Conservation (phyloP, 2,797 vertebrate species). For the Periophthalmus magnuspinnatus region DNA sequence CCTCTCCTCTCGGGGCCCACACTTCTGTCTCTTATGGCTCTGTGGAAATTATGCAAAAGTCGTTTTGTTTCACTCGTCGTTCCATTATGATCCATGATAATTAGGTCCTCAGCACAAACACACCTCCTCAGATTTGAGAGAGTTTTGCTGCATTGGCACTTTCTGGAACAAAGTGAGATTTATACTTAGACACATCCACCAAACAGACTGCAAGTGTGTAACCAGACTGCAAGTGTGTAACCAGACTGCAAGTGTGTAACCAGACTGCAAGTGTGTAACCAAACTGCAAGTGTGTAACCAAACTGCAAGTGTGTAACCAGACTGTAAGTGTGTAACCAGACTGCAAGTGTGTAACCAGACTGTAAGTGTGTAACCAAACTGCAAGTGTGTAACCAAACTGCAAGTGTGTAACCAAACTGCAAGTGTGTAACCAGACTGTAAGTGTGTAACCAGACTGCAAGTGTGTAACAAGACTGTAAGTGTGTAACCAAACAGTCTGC, state of each 20-base stretch:
- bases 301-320: no score
- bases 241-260: no score
- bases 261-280: background rate
- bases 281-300: no score
- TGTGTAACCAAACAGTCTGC: no score
- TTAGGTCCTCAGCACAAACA: constrained; percentile 56
- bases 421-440: no score
- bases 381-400: no score
- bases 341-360: no score
- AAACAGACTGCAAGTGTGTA: constrained; percentile 46
- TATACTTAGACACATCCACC: constrained; percentile 47
- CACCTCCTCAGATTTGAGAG: constrained; percentile 17
- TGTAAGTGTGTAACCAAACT: no score
- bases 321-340: no score
- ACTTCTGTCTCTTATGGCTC: constrained; percentile 65
- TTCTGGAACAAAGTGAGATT: constrained; percentile 36
- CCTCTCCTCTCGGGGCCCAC: constrained; percentile 69
- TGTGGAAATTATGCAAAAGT: constrained; percentile 53
- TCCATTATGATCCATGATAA: constrained; percentile 57
- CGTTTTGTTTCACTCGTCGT: constrained; percentile 39
- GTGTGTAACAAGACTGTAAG: no score
- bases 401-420: no score
- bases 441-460: no score
- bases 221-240: constrained; percentile 25
- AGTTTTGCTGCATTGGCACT: constrained; percentile 31